Base-by-base conservation (phyloP, 2,888 invertebrate species). In the Apodemia duryi region DNA sequence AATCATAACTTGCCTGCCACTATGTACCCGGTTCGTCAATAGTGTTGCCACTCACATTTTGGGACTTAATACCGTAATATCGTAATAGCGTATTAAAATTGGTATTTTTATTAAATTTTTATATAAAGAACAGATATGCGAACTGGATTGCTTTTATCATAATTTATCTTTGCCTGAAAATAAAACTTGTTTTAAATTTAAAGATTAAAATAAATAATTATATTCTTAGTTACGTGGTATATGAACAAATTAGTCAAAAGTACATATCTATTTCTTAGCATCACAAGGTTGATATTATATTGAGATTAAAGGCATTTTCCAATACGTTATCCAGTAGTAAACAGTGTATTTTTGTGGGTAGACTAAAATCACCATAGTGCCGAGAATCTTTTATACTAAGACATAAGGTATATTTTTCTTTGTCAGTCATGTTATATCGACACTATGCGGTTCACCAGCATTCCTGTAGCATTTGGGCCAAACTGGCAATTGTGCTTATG, bases 401-500 rank as follows among this genome's bases (percentile, higher is more conserved):
- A 54, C 7, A 49, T 35, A n/a, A 35, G 3, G 41, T 49, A 43
- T 52, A 41, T 21, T 49, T 65, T 63, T 62, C 57, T 60, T 60
- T 57, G 68, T 66, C 68, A 67, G 68, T 66, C 66, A 66, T 65
- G 49, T 62, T 29, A 41, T 65, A 65, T 65, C 61, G 65, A 52
- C 61, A 51, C 61, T 61, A 51, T 61, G 57, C 35, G 35, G 57
- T 61, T 65, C 65, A 68, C 64, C 68, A 61, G 65, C 71, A 70
- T 70, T 69, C 71, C 70, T 69, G 64, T 67, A 70, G 71, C 71
- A 71, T 70, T 71, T 71, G 61, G 51, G 61, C 65, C 52, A 69
- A 69, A 62, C 66, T 61, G 65, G 63, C 57, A 60, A 35, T 35
- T 60, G 54, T 49, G 29, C 54, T 54, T 54, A 3, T 13, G 57